Conservation (phyloP, 2,797 vertebrate genomes). For the Triplophysa yarkandensis region DNA sequence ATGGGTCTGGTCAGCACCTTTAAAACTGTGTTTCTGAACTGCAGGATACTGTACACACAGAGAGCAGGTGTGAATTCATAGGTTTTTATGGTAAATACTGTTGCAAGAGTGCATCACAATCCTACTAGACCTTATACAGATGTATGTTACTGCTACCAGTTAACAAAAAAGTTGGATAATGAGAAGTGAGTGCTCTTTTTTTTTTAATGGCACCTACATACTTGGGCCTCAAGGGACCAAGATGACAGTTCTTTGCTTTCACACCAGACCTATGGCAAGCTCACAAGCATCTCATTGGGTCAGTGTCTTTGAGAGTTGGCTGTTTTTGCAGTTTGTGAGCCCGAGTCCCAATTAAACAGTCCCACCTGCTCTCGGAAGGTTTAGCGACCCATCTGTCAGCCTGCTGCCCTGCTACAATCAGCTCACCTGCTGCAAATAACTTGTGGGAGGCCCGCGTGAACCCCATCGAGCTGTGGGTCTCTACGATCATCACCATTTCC, state of each 20-base stretch:
- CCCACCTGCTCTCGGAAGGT: conserved; percentile 64
- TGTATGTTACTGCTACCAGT: conserved; percentile 23
- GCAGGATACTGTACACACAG: background rate
- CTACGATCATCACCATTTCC: conserved; percentile 52
- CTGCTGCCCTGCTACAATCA: conserved; percentile 50
- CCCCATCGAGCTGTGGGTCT: conserved; percentile 55
- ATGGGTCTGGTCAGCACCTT: conserved; percentile 16
- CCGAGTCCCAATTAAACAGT: conserved; percentile 70
- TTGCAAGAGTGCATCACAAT: conserved; percentile 39
- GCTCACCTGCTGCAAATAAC: conserved; percentile 59
- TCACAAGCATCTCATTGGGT: conserved; percentile 37
- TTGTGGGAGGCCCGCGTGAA: conserved; percentile 47
- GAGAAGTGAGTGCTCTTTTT: conserved; percentile 24
- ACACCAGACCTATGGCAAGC: conserved; percentile 11
- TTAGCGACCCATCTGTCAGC: conserved; percentile 64
- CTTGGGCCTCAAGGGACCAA: conserved; percentile 26
- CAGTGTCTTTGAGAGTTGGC: conserved; percentile 59
- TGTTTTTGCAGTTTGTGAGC: conserved; percentile 44
- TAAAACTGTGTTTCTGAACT: background rate
- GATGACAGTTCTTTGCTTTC: conserved; percentile 38
- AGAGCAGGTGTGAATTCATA: conserved; percentile 35
- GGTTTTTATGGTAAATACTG: conserved; percentile 19
- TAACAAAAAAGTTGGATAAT: conserved; percentile 41
- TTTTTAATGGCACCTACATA: conserved; percentile 3
- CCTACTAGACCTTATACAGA: background rate